Conservation (phyloP, 2,113 vertebrate genomes). For the Opisthocomus hoazin region DNA sequence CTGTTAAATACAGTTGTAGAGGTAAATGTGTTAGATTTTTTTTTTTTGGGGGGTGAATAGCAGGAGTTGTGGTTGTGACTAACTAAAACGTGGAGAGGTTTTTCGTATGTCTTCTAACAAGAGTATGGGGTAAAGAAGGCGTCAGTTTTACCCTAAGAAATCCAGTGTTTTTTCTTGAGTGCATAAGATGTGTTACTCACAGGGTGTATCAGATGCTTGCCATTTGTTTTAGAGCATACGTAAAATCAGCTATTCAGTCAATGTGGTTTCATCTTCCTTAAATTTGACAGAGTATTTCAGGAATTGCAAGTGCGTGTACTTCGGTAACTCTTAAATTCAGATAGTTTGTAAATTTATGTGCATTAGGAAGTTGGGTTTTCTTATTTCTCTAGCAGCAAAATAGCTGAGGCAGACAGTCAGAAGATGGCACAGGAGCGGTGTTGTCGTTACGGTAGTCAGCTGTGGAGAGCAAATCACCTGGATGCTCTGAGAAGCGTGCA, state of each 20-base stretch:
- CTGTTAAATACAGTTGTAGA: not conserved
- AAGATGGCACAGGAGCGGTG: not conserved
- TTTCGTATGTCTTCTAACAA: not conserved
- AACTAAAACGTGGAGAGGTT: not conserved
- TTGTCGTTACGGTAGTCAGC: not conserved
- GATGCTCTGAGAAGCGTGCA: not conserved
- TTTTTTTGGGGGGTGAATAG: not conserved
- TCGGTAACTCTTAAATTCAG: not conserved
- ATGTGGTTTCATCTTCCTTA: not conserved
- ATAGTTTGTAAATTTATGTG: not conserved
- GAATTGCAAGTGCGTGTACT: not conserved
- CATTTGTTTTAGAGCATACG: not conserved
- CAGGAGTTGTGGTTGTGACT: not conserved
- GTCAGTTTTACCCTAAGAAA: not conserved
- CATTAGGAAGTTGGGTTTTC: not conserved
- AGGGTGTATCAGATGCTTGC: not conserved
- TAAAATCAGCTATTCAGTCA: not conserved
- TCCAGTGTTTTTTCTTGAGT: not conserved
- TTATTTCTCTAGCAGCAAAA: not conserved
- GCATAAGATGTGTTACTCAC: accelerated
- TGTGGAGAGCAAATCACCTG: not conserved
- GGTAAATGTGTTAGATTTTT: not conserved
- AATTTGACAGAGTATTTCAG: not conserved
- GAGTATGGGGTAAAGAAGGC: not conserved
- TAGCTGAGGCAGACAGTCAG: not conserved